phyloP scores from a whole-genome alignment of 1,140 invertebrate genomes.

The Neodiprion lecontei region DNA sequence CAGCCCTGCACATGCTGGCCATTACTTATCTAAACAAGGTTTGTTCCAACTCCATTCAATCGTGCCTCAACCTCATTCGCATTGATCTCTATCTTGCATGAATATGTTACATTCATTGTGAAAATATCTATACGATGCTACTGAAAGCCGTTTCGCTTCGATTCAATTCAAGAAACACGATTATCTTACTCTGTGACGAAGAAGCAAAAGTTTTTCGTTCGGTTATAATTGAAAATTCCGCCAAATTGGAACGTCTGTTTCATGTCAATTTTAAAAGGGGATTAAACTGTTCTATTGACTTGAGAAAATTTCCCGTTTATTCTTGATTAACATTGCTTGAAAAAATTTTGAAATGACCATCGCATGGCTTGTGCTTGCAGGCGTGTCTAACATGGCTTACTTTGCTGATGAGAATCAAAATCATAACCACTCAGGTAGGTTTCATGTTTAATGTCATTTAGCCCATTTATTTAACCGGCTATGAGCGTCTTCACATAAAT shows the following conservation, averaged over 20 bases:
- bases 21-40: conserved; percentile 53
- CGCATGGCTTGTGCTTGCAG: conserved; percentile 59
- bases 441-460: conserved; percentile 42
- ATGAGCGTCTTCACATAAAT: background rate
- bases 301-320: background rate
- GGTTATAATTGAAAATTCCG: too few species aligned
- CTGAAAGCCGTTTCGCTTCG: too few species aligned
- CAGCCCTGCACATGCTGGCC: conserved; percentile 49
- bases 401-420: conserved; percentile 65
- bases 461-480: background rate
- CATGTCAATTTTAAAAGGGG: too few species aligned
- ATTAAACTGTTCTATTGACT: too few species aligned
- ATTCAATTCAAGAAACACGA: too few species aligned
- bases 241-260: too few species aligned
- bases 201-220: too few species aligned
- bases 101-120: background rate
- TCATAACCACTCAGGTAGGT: conserved; percentile 62
- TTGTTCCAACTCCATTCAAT: conserved; percentile 19
- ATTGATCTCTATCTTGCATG: background rate
- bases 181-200: too few species aligned
- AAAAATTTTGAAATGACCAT: conserved; percentile 56
- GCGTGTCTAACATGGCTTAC: conserved; percentile 63
- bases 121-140: background rate
- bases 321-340: background rate
- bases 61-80: background rate